A percentile compares a stretch with the other conserved stretches of the same genome.
Evolutionary conservation across 1,140 invertebrate species (phyloP).

Genomic region (Microplitis demolitor): DNA sequence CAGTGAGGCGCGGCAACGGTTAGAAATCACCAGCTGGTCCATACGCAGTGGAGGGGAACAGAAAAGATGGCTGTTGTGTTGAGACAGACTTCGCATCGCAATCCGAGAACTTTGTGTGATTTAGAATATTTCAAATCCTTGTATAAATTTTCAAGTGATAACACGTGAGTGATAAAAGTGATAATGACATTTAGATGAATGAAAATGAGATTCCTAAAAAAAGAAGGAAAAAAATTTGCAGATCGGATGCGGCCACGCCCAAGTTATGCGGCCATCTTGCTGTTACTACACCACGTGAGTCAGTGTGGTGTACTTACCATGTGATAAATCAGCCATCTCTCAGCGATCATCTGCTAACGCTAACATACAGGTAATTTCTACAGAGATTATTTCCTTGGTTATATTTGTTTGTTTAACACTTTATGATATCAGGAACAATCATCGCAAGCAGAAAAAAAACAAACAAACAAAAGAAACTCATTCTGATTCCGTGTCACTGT

Average conservation of each 20-base stretch:
- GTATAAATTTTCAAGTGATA: conserved; percentile 35
- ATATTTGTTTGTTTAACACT: no score
- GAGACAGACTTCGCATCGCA: conserved; percentile 42
- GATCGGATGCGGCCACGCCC: conserved; percentile 53
- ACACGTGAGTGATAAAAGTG: conserved; percentile 6
- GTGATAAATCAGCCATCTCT: background rate
- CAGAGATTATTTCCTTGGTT: conserved; percentile 11
- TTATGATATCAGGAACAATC: no score
- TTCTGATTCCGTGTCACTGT: no score
- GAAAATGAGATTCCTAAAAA: background rate
- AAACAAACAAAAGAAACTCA: no score
- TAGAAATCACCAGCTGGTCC: conserved; percentile 10
- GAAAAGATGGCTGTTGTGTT: conserved; percentile 26
- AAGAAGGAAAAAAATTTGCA: conserved; percentile 13
- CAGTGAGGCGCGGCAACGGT: conserved; percentile 15
- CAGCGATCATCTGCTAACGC: conserved; percentile 2
- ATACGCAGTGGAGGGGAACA: conserved; percentile 1
- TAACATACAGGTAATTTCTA: conserved; percentile 33
- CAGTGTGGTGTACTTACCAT: conserved; percentile 40
- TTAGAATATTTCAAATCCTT: conserved; percentile 23
- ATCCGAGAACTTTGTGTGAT: conserved; percentile 30
- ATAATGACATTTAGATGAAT: conserved; percentile 7
- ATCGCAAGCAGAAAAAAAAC: no score
- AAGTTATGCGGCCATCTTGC: conserved; percentile 56
- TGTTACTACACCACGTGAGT: conserved; percentile 48